Evolutionary conservation across 2,888 invertebrate species (phyloP), one percentile per base, ranked within the genome.

Genomic region (Automeris io): DNA sequence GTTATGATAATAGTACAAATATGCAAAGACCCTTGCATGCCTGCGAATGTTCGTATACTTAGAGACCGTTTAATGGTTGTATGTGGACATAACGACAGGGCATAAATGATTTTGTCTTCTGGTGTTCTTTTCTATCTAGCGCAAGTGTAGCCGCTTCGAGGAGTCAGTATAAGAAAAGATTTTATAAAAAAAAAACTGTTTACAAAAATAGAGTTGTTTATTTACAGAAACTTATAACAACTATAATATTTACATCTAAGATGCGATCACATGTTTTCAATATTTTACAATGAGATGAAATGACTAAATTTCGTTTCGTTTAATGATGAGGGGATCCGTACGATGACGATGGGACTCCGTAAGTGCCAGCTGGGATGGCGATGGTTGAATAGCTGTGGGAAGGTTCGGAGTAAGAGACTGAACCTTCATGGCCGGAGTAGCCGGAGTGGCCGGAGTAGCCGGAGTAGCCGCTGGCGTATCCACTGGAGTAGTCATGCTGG

Each of bases 181-280:
- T 4, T 16, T 16, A 4, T 8, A n/a, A n/a, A n/a, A n/a, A n/a
- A n/a, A n/a, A n/a, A n/a, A 47, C 38, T 44, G 37, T 39, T 51
- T 70, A 72, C 61, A 70, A 74, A 73, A 78, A 76, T 70, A 65
- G 62, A 57, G 57, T 61, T 35, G 40, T 57, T 70, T 86, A 87
- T 87, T 87, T 87, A 87, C 87, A 87, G 83, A 86, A 82, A 80
- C 77, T 81, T 85, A 85, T 54, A 77, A 74, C 74, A 79, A 76
- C 70, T 67, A 67, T 66, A 81, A 78, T 81, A 83, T 68, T 78
- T 66, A 72, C 66, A 66, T 69, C 81, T 82, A 82, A 54, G 69
- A 63, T 71, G 78, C 72, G 79, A 83, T 83, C 83, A 83, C 82
- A 83, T 83, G 77, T 63, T 78, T 70, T 65, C 72, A 74, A 73